A percentile compares a stretch with the other conserved stretches of the same genome.
These are phyloP conservation scores for Lycaena phlaeas DNA, from an alignment of 2,888 invertebrate species.

Conservation along the genomic window DNA sequence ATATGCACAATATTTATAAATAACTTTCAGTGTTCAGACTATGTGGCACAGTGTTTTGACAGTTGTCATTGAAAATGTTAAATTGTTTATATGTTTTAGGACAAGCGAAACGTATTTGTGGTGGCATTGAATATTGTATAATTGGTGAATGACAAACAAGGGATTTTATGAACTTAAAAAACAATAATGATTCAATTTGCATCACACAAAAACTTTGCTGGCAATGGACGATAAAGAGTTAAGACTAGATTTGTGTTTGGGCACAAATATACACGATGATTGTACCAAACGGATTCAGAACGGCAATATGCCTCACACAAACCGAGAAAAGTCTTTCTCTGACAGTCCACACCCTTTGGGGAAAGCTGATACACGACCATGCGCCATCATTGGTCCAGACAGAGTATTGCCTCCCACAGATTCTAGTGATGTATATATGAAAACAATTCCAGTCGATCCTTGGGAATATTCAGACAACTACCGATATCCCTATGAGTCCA, in stretches of 20 bases:
- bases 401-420: constrained; percentile 45
- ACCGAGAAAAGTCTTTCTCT: constrained; percentile 50
- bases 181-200: constrained; percentile 41
- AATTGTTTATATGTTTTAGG: constrained; percentile 66
- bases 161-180: constrained; percentile 26
- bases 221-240: constrained; percentile 66
- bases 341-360: constrained; percentile 48
- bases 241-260: constrained; percentile 43
- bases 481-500: constrained; percentile 46
- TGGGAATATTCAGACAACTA: constrained; percentile 48
- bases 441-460: constrained; percentile 41
- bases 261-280: constrained; percentile 52
- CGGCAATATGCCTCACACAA: constrained; percentile 37
- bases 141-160: constrained; percentile 7
- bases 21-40: constrained; percentile 24
- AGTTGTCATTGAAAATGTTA: constrained; percentile 53
- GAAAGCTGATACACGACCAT: constrained; percentile 61
- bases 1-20: constrained; percentile 11
- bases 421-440: constrained; percentile 39
- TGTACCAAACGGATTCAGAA: constrained; percentile 46
- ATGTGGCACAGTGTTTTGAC: constrained; percentile 70
- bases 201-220: constrained; percentile 29
- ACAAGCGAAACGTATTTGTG: constrained; percentile 30
- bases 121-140: constrained; percentile 8
- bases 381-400: constrained; percentile 68